Conservation (phyloP, 2,113 vertebrate genomes). For the Periophthalmodon schlosseri region DNA sequence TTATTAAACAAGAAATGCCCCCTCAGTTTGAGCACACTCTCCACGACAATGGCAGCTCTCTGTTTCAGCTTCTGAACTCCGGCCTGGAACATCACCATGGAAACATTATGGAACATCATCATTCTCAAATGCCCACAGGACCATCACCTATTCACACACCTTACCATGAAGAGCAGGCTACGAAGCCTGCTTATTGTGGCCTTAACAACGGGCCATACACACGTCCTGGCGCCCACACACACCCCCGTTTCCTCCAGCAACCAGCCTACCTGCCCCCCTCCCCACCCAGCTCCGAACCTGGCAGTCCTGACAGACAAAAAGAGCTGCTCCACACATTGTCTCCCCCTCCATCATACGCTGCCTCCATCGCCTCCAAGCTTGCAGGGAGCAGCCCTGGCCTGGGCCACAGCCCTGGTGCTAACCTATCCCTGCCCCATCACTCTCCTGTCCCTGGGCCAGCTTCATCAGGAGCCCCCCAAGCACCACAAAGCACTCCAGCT, state of each 20-base stretch:
- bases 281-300: constrained; percentile 94
- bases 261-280: constrained; percentile 93
- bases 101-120: constrained; percentile 65
- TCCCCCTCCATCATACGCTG: constrained; percentile 94
- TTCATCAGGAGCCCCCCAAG: constrained; percentile 70
- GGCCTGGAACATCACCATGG: constrained; percentile 88
- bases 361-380: constrained; percentile 95
- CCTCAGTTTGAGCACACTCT: constrained; percentile 64
- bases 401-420: constrained; percentile 50
- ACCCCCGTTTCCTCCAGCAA: constrained; percentile 79
- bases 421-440: constrained; percentile 54
- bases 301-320: constrained; percentile 94
- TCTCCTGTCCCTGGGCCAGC: constrained; percentile 38
- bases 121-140: constrained; percentile 56
- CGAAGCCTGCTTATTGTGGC: constrained; percentile 85
- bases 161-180: constrained; percentile 80
- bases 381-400: constrained; percentile 75
- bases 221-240: constrained; percentile 55
- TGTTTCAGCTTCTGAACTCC: constrained; percentile 92
- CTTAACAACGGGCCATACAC: constrained; percentile 78
- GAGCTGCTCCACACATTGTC: constrained; percentile 94
- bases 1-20: constrained; percentile 95
- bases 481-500: constrained; percentile 25
- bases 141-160: constrained; percentile 54
- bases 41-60: constrained; percentile 79